Base-by-base conservation (phyloP, 1,140 invertebrate species). In the Drosophila takahashii region DNA sequence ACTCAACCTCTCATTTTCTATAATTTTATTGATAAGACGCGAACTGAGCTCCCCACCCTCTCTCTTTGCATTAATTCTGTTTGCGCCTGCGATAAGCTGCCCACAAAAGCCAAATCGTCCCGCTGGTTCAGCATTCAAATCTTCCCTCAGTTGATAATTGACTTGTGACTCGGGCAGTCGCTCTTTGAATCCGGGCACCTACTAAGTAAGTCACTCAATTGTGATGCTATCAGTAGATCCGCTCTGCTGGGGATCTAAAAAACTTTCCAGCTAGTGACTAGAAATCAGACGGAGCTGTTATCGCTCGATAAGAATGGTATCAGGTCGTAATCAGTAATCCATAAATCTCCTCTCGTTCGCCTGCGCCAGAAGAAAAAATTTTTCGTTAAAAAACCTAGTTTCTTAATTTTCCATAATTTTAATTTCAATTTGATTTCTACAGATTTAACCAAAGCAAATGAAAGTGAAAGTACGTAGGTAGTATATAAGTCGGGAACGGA, bases 291-390 rank as follows among this genome's bases (percentile, higher is more conserved):
- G 18, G 18, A 29, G 45, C 54, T 54, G 58, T 76, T 87, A 87
- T 87, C 83, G 59, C 42, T 62, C 54, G 75, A 84, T 87, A 81
- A 59, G 64, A 59, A 8, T 39, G 75, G 52, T 85, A 85, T 85
- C 81, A 77, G 67, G 16, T 45, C 32, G 36, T 69, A 67, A 86
- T 87, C 83, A 86, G 81, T 71, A 81, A 86, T 77, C 79, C 64
- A 79, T 75, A 86, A 86, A 85, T 85, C 77, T 84, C 39, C 51
- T 72, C 59, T 47, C n/a, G 48, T 10, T 59, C 32, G 44, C 18
- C 47, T 57, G 9, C 15, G 10, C 22, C 26, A 61, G n/a, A 29
- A 18, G n/a, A 7, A 29, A 6, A 18, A 39, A 1, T 29, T 27
- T 58, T 18, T 2, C 22, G 15, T 39, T 13, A 58, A 11, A 15